Percentiles rank a stretch among this genome's conserved stretches.
These are phyloP conservation scores for Neotragus moschatus DNA, from an alignment of 2,113 vertebrate genomes.

Conservation along the genomic window DNA sequence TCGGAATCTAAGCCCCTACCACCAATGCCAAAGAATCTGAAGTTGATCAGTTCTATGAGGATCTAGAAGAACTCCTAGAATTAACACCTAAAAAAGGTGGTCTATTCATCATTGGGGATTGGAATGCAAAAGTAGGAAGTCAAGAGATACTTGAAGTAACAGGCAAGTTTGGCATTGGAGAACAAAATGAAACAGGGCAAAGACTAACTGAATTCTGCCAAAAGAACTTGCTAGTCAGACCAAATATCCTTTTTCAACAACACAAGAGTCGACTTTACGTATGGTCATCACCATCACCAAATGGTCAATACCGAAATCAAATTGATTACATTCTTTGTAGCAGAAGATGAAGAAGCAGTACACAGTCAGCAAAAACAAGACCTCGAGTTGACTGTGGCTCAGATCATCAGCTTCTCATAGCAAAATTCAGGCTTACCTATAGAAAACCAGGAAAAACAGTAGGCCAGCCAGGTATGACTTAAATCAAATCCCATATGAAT, in stretches of 20 bases:
- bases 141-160: background rate
- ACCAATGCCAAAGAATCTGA: background rate
- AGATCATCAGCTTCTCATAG: background rate
- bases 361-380: background rate
- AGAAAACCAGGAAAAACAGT: background rate
- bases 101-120: background rate
- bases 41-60: background rate
- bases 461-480: background rate
- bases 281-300: background rate
- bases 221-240: background rate
- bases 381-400: background rate
- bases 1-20: background rate
- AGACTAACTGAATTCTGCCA: background rate
- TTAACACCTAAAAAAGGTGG: background rate
- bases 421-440: background rate
- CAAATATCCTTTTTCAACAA: background rate
- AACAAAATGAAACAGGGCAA: background rate
- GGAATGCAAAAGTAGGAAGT: background rate
- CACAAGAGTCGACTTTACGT: background rate
- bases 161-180: background rate
- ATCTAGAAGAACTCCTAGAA: background rate
- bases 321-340: background rate
- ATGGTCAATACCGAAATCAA: background rate
- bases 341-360: background rate
- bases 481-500: background rate